Percentiles rank a stretch among this genome's conserved stretches.
Conservation (phyloP, 2,888 invertebrate species). For the Drosophila meridionalis region DNA sequence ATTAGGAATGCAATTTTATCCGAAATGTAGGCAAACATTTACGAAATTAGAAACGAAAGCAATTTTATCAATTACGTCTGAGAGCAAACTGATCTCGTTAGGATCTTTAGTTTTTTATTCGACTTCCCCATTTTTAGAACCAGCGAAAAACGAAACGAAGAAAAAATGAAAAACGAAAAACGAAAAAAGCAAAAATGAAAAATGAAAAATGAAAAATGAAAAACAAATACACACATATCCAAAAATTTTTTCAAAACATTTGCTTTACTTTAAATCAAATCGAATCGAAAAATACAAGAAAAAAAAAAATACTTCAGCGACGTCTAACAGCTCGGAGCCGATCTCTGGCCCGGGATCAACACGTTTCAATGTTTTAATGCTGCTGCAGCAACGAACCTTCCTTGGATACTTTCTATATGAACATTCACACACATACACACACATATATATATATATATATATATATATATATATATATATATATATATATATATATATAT, state of each 20-base stretch:
- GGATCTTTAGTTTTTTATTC: constrained; percentile 1
- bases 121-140: constrained; percentile 6
- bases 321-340: constrained; percentile 3
- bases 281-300: constrained; percentile 3
- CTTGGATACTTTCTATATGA: constrained; percentile 20
- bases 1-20: constrained; percentile 28
- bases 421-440: not conserved
- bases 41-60: constrained; percentile 18
- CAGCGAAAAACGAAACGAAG: constrained; percentile 37
- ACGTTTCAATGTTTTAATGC: constrained; percentile 15
- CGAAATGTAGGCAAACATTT: constrained; percentile 15
- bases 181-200: constrained; percentile 12
- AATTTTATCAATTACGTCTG: constrained; percentile 36
- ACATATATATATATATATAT: constrained; percentile 4
- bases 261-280: constrained; percentile 11
- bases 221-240: constrained; percentile 57
- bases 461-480: constrained; percentile 3
- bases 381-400: constrained; percentile 27
- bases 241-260: constrained; percentile 43
- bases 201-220: not conserved
- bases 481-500: not conserved
- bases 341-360: constrained; percentile 13
- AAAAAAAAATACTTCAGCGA: constrained; percentile 3
- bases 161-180: not conserved
- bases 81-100: not conserved